Evolutionary conservation across 2,888 invertebrate species (phyloP), one percentile per base, ranked within the genome.

Genomic region (Muscina levida): DNA sequence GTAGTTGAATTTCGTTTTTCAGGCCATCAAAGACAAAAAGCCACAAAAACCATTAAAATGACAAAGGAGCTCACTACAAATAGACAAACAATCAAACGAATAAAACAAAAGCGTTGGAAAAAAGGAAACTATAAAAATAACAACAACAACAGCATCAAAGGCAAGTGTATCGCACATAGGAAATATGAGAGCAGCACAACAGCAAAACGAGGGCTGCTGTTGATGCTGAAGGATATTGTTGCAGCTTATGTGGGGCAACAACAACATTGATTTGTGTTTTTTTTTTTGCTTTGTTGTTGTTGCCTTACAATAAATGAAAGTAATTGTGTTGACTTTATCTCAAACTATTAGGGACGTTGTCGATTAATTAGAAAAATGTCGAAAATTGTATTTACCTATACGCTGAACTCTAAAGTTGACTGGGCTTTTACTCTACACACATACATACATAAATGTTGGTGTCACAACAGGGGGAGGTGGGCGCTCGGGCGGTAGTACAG

Each of bases 1-100:
- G n/a, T n/a, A n/a, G n/a, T n/a, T n/a, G n/a, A n/a, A n/a, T n/a
- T 0, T 42, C 10, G 5, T 53, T 72, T 56, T 62, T 72, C 17
- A 3, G 39, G 56, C 37, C 13, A 57, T 11, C 39, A 48, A 74
- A 42, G 51, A 15, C 22, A 15, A 70, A 70, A 71, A 71, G n/a
- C 72, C 77, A 68, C 77, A 77, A 74, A 75, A 71, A 71, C 74
- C 77, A 74, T 77, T 53, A 53, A 77, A 77, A 62, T 74, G 59
- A 75, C 42, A 77, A 74, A 73, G 68, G 77, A 80, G 26, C 51
- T 59, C 65, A 76, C 59, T 48, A 31, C 67, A 11, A 42, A 62
- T 13, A 6, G 48, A 48, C n/a, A 53, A 22, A 31, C 15, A 37
- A 39, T 11, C 42, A 42, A 42, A 42, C 31, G 53, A 26, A 48